Percentiles rank a stretch among this genome's conserved stretches.
These are phyloP conservation scores for Valencia hispanica DNA, from an alignment of 2,797 vertebrate genomes.

Conservation along the genomic window DNA sequence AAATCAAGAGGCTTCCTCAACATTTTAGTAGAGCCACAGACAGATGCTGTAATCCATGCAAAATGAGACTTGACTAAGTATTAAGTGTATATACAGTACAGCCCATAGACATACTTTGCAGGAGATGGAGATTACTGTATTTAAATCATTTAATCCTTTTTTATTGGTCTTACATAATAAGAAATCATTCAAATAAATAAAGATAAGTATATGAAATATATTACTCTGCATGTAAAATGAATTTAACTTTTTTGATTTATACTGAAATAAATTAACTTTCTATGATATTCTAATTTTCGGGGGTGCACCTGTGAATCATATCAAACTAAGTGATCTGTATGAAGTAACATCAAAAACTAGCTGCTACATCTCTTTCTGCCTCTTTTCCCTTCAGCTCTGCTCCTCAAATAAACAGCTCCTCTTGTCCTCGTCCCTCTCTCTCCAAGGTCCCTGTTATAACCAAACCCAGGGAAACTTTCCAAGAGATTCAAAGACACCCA, in stretches of 20 bases:
- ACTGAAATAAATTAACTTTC: neutral
- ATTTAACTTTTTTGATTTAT: neutral
- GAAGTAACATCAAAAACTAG: conserved; percentile 55
- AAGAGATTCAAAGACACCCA: conserved; percentile 58
- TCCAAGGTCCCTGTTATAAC: conserved; percentile 48
- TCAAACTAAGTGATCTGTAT: conserved; percentile 19
- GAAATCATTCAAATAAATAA: neutral
- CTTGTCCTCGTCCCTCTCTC: conserved; percentile 43
- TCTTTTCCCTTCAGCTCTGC: conserved; percentile 32
- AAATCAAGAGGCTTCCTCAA: neutral
- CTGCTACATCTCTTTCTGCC: conserved; percentile 29
- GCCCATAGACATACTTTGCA: neutral
- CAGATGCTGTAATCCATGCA: neutral
- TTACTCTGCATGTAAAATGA: neutral
- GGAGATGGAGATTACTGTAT: neutral
- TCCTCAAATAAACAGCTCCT: conserved; percentile 47
- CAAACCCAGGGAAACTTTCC: conserved; percentile 65
- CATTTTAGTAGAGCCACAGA: neutral
- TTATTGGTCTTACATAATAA: neutral
- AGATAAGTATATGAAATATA: neutral
- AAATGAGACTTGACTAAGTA: neutral
- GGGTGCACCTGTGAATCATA: neutral
- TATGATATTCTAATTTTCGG: neutral
- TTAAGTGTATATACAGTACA: neutral
- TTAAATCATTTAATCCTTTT: neutral